Base-by-base conservation (phyloP, 1,140 invertebrate genomes). In the Drosophila truncata region DNA sequence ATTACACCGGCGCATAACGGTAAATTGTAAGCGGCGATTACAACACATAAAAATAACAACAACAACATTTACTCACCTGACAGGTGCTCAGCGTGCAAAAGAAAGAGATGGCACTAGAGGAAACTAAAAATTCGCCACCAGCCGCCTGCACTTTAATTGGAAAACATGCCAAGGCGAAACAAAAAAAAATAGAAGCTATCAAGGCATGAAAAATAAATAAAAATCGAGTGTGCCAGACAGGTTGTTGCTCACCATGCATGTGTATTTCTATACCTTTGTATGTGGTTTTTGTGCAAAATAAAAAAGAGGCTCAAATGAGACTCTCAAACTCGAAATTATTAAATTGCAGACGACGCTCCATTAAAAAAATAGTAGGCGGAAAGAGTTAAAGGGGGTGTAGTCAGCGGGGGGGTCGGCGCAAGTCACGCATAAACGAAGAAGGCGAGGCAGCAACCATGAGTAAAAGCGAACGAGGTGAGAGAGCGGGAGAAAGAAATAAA, bases 21-120 rank as follows among this genome's bases (percentile, higher is more conserved):
- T 88, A 88, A 80, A 87, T 64, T 62, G 76, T 69, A 77, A 77
- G 66, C 41, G 80, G 57, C 65, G 75, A 76, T 85, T 85, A 85
- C 82, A 85, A 82, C 74, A 86, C 54, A 77, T 35, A 57, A 20
- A 41, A 20, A 54, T 29, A 35, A 23, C 39, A 42, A 49, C 25
- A 29, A 18, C 35, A 31, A 25, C 39, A 50, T 13, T 31, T 18
- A 59, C 41, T 18, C 23, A 31, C 18, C n/a, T n/a, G 18, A 33
- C 47, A 42, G 39, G 55, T 41, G 41, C 27, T 49, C 41, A 41
- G 29, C 47, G 80, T 49, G 71, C 42, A 63, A 59, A 20, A 31
- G 18, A 52, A 33, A 23, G 78, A 77, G 76, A 70, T 52, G 60
- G 33, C 47, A 31, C 54, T 72, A 77, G 46, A 87, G 80, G 84